Conservation (phyloP, 2,797 vertebrate genomes). For the Lindbergichthys nudifrons region DNA sequence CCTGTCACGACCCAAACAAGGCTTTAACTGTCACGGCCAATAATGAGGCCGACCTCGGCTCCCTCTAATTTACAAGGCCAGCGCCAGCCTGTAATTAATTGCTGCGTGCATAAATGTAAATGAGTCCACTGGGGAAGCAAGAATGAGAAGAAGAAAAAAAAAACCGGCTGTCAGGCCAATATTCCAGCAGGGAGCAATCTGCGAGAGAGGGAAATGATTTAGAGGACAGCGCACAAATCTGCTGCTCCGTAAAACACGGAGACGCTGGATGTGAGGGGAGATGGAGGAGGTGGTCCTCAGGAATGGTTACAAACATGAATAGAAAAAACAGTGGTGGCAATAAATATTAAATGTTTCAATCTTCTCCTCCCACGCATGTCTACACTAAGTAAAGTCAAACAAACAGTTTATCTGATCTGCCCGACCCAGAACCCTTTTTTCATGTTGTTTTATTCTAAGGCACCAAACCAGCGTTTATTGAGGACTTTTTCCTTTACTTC, state of each 20-base stretch:
- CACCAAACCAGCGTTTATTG: conserved; percentile 6
- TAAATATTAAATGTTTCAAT: conserved; percentile 57
- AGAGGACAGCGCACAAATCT: conserved; percentile 79
- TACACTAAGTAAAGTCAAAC: conserved; percentile 39
- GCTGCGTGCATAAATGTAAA: conserved; percentile 82
- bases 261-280: conserved; percentile 41
- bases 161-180: conserved; percentile 72
- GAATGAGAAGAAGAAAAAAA: conserved; percentile 9
- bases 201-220: conserved; percentile 82
- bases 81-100: conserved; percentile 79
- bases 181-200: conserved; percentile 80
- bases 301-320: conserved; percentile 27
- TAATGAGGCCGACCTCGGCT: conserved; percentile 75
- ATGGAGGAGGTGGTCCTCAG: conserved; percentile 47
- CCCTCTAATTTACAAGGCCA: conserved; percentile 79
- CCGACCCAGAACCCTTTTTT: neutral
- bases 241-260: conserved; percentile 51
- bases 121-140: conserved; percentile 70
- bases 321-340: conserved; percentile 40
- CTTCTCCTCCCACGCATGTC: conserved; percentile 24
- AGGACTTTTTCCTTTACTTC: conserved; percentile 8
- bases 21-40: conserved; percentile 76
- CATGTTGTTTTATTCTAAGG: neutral
- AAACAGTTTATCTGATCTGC: conserved; percentile 28
- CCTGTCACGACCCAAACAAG: conserved; percentile 73